phyloP scores from a whole-genome alignment of 2,113 vertebrate species.

The Morone saxatilis region DNA sequence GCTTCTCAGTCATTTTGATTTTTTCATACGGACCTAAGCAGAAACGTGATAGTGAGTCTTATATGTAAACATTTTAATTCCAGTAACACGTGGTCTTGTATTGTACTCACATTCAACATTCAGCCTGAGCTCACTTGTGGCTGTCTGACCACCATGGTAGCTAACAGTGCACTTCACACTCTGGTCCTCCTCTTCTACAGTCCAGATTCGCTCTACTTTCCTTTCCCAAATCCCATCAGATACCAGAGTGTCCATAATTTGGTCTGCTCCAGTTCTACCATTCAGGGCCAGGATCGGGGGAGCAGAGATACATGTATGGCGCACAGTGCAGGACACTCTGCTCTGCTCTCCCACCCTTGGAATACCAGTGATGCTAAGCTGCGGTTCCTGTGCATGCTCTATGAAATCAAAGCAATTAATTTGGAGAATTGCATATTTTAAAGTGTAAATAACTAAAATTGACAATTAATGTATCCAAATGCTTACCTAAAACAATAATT shows the following conservation, averaged over 20 bases:
- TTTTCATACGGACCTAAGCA: conserved; percentile 66
- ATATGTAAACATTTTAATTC: neutral
- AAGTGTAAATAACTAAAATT: neutral
- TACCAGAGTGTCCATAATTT: neutral
- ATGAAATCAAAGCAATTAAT: conserved; percentile 17
- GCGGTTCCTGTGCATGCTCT: conserved; percentile 66
- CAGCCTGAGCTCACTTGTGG: conserved; percentile 49
- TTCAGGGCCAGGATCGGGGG: conserved; percentile 54
- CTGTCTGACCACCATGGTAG: conserved; percentile 55
- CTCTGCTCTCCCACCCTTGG: conserved; percentile 65
- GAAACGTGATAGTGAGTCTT: neutral
- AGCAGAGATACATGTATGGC: conserved; percentile 56
- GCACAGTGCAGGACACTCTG: conserved; percentile 67
- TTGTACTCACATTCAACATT: conserved; percentile 73
- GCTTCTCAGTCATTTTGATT: conserved; percentile 62
- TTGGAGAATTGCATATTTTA: neutral
- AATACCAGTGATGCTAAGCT: conserved; percentile 55
- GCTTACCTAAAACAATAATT: conserved; percentile 64
- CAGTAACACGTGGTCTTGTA: neutral
- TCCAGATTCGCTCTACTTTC: conserved; percentile 53
- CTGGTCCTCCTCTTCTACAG: conserved; percentile 57
- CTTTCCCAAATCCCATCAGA: conserved; percentile 68
- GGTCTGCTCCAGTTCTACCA: conserved; percentile 17
- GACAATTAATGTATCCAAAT: neutral
- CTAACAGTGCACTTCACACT: conserved; percentile 61